A percentile compares a stretch with the other conserved stretches of the same genome.
These are phyloP conservation scores for Bibio marci DNA, from an alignment of 2,888 invertebrate species.

Conservation along the genomic window DNA sequence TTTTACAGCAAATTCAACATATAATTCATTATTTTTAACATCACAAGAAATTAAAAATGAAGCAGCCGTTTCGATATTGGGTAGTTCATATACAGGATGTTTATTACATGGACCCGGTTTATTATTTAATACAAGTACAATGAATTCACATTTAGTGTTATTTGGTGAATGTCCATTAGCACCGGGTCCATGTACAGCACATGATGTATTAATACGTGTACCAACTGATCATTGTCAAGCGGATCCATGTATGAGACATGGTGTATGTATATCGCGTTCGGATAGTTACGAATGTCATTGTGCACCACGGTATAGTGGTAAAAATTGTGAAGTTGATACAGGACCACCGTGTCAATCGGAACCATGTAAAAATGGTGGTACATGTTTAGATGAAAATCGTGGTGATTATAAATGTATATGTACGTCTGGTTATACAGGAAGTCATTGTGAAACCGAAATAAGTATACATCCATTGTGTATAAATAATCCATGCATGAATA, in stretches of 20 bases:
- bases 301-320: conserved; percentile 66
- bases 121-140: conserved; percentile 47
- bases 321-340: conserved; percentile 70
- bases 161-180: conserved; percentile 65
- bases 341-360: conserved; percentile 52
- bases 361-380: conserved; percentile 58
- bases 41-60: conserved; percentile 53
- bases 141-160: conserved; percentile 46
- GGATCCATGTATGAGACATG: conserved; percentile 71
- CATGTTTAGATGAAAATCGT: conserved; percentile 47
- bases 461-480: conserved; percentile 53
- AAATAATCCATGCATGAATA: conserved; percentile 61
- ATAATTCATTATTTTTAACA: conserved; percentile 55
- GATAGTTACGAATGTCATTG: conserved; percentile 75
- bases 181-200: conserved; percentile 44
- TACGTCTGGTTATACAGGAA: conserved; percentile 45
- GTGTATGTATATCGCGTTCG: conserved; percentile 55
- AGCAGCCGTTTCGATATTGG: conserved; percentile 57
- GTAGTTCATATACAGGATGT: conserved; percentile 68
- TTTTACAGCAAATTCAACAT: conserved; percentile 51
- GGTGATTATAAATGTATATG: conserved; percentile 61
- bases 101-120: conserved; percentile 75
- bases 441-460: conserved; percentile 54
- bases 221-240: conserved; percentile 55
- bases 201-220: conserved; percentile 35